Conservation (phyloP, 2,113 vertebrate species). For the Cyphomyrus discorhynchus region DNA sequence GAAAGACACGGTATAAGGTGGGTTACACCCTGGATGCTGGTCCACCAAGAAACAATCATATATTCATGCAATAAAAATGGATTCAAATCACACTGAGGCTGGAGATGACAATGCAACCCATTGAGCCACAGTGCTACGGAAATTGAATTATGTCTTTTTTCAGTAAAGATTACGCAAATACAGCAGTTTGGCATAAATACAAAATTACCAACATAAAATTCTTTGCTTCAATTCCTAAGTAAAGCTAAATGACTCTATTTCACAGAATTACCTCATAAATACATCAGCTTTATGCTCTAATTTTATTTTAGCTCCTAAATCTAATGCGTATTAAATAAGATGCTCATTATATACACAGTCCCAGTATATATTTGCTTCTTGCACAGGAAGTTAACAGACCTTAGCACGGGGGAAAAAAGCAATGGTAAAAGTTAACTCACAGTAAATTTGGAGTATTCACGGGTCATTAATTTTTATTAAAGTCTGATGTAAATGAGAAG, state of each 20-base stretch:
- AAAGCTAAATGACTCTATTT: slow-evolving; percentile 24
- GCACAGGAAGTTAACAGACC: slow-evolving; percentile 39
- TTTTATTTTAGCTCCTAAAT: slow-evolving; percentile 37
- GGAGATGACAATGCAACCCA: not conserved
- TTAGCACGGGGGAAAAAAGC: slow-evolving; percentile 27
- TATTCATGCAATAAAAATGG: not conserved
- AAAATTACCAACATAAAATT: slow-evolving; percentile 32
- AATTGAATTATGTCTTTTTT: not conserved
- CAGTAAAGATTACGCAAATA: slow-evolving; percentile 15
- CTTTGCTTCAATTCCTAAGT: slow-evolving; percentile 19
- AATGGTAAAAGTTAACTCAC: slow-evolving; percentile 40
- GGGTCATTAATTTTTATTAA: slow-evolving; percentile 62
- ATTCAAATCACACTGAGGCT: not conserved
- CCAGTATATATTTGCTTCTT: slow-evolving; percentile 35
- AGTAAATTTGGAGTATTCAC: slow-evolving; percentile 60
- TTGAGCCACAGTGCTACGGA: not conserved
- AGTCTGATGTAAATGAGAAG: slow-evolving; percentile 43
- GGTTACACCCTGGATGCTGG: not conserved
- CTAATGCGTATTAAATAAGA: slow-evolving; percentile 29
- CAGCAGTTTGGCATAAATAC: slow-evolving; percentile 32
- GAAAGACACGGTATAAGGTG: not conserved
- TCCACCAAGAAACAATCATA: not conserved
- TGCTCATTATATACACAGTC: slow-evolving; percentile 32
- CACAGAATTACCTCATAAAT: slow-evolving; percentile 32
- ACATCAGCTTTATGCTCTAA: slow-evolving; percentile 22